Evolutionary conservation across 2,888 invertebrate genomes (phyloP).

Genomic region (Panopea generosa): DNA sequence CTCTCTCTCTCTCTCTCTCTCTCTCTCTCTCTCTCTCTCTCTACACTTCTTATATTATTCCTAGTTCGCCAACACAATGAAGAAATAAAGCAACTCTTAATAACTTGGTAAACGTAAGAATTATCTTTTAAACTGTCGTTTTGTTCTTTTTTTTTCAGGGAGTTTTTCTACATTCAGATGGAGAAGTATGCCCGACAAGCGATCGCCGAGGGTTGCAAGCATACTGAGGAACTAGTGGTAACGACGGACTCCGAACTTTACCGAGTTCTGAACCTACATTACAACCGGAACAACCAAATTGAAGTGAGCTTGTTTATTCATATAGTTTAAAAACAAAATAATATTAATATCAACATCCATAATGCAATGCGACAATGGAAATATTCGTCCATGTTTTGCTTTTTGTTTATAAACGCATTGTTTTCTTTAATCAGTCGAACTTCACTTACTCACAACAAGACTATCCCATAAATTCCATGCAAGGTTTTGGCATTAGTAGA

Average conservation of each 20-base stretch:
- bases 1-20: conserved; percentile 15
- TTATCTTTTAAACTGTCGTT: too few species aligned
- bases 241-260: conserved; percentile 98
- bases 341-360: too few species aligned
- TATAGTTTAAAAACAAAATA: too few species aligned
- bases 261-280: conserved; percentile 97
- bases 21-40: conserved; percentile 15
- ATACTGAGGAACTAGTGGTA: conserved; percentile 96
- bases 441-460: too few species aligned
- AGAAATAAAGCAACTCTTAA: too few species aligned
- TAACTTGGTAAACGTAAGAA: too few species aligned
- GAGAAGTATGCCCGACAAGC: conserved; percentile 99
- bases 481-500: too few species aligned
- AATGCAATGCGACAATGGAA: too few species aligned
- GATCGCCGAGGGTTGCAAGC: conserved; percentile 97
- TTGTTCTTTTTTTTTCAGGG: too few species aligned
- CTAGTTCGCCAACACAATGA: too few species aligned
- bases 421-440: not conserved
- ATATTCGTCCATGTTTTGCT: not conserved
- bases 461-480: too few species aligned
- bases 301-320: conserved; percentile 76
- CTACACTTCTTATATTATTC: too few species aligned
- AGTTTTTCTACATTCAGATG: conserved; percentile 99
- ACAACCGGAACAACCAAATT: conserved; percentile 85
- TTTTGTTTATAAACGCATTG: not conserved